Conservation (phyloP, 2,797 vertebrate genomes). For the Xiphorhynchus erythropygius region DNA sequence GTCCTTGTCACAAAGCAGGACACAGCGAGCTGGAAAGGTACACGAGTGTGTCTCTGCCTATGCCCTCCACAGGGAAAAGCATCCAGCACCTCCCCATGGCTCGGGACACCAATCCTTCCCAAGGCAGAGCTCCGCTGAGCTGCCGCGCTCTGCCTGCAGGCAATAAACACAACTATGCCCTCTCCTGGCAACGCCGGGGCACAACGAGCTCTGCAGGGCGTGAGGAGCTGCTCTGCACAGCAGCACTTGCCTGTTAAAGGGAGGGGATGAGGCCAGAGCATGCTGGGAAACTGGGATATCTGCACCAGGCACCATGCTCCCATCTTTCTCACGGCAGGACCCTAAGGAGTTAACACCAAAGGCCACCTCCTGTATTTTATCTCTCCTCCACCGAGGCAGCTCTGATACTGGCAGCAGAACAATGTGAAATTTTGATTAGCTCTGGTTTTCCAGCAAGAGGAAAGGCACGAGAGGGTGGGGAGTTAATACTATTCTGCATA, state of each 20-base stretch:
- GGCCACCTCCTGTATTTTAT: slow-evolving; percentile 37
- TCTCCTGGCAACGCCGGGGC: fast-evolving
- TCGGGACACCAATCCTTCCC: fast-evolving
- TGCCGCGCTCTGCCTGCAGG: fast-evolving
- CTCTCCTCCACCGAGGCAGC: slow-evolving; percentile 44
- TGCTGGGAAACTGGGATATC: fast-evolving
- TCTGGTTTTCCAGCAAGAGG: slow-evolving; percentile 36
- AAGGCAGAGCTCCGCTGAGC: not conserved
- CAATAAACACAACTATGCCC: fast-evolving
- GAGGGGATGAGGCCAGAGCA: not conserved
- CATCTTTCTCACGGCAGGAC: fast-evolving
- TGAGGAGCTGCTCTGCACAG: not conserved
- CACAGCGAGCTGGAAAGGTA: fast-evolving
- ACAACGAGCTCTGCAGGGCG: fast-evolving
- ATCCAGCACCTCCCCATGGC: not conserved
- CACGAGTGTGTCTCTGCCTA: fast-evolving
- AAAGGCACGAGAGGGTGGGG: slow-evolving; percentile 40
- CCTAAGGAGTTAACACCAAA: slow-evolving; percentile 38
- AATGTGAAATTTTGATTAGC: slow-evolving; percentile 44
- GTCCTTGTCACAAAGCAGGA: not conserved
- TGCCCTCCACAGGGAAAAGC: fast-evolving
- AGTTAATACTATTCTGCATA: slow-evolving; percentile 60
- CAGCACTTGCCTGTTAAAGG: fast-evolving
- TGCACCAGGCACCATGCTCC: fast-evolving
- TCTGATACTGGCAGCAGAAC: slow-evolving; percentile 39